A percentile compares a stretch with the other conserved stretches of the same genome.
These are phyloP conservation scores for Sarcophaga caerulescens DNA, from an alignment of 2,888 invertebrate species.

Conservation along the genomic window DNA sequence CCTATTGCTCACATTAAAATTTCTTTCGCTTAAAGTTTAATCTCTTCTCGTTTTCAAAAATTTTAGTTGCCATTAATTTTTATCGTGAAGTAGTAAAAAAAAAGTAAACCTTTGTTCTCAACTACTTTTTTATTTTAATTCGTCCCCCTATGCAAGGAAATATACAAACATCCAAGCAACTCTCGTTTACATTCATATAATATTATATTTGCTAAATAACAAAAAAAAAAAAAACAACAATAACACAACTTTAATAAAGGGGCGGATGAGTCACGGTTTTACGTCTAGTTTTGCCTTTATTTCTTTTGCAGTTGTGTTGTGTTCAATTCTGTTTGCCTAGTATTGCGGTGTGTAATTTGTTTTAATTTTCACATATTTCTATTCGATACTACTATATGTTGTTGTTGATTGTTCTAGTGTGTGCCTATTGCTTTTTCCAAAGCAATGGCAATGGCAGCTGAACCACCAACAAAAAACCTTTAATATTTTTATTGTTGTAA, in stretches of 20 bases:
- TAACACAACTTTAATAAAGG: constrained; percentile 66
- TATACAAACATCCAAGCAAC: background rate
- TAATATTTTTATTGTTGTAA: constrained; percentile 11
- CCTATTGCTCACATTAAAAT: too few relatives aligned
- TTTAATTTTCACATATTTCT: constrained; percentile 7
- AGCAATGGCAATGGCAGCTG: background rate
- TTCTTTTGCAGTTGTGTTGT: constrained; percentile 24
- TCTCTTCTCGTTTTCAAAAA: background rate
- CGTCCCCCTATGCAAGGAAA: background rate
- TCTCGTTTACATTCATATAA: background rate
- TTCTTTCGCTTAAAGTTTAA: background rate
- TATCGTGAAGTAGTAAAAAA: background rate
- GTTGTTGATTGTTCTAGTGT: constrained; percentile 20
- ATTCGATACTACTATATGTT: background rate
- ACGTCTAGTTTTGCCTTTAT: constrained; percentile 66
- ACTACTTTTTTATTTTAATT: constrained; percentile 3
- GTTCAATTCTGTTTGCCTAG: constrained; percentile 53
- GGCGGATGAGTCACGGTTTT: constrained; percentile 78
- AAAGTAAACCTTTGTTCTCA: constrained; percentile 26
- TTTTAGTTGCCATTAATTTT: background rate
- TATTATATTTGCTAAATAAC: constrained; percentile 16
- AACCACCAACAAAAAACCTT: background rate
- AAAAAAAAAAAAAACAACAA: constrained; percentile 11
- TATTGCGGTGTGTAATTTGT: constrained; percentile 43
- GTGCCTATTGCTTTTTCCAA: constrained; percentile 2